Evolutionary conservation across 2,797 vertebrate genomes (phyloP), one percentile per base, ranked within the genome.

Genomic region (Buceros bicornis): DNA sequence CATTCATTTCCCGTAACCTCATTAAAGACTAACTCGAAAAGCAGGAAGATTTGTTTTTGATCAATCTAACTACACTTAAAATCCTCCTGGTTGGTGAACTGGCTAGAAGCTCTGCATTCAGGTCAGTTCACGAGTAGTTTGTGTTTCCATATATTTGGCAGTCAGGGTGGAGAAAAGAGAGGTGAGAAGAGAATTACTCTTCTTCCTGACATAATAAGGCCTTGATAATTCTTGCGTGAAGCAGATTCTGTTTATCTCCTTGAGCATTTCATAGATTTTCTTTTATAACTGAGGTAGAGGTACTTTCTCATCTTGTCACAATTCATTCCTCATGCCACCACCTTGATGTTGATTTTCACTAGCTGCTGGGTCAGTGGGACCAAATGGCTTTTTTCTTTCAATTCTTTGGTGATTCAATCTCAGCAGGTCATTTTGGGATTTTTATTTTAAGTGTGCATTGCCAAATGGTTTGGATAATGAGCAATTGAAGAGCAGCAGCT

Each of bases 181-280:
- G 25, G 40, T 92, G 43, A 70, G 58, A 87, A 35, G 35, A 86
- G 45, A 94, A 93, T 95, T 95, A 73, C 64, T 89, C 51, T 86
- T 96, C 70, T 60, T 93, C 9, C 86, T 95, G 60, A 92, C 80
- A 33, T 92, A 76, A 69, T 91, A 85, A 62, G 45, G 61, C 92
- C 93, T 93, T 94, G 93, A 87, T 96, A 93, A 97, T 97, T 96
- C 88, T 96, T 97, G 69, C n/a, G 11, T 95, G 88, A 97, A 96
- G 60, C 85, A 94, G 87, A 82, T 95, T 97, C 94, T 95, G 80
- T 70, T 90, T 96, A 90, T 96, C 96, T 94, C 92, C 90, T 93
- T 88, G 88, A 96, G 87, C 45, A 76, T 95, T 91, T 79, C 53
- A 97, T 96, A 95, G 95, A 51, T 96, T 96, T 97, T 95, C 71